Evolutionary conservation across 2,888 invertebrate genomes (phyloP), one percentile per base, ranked within the genome.

Genomic region (Teinopalpus imperialis): DNA sequence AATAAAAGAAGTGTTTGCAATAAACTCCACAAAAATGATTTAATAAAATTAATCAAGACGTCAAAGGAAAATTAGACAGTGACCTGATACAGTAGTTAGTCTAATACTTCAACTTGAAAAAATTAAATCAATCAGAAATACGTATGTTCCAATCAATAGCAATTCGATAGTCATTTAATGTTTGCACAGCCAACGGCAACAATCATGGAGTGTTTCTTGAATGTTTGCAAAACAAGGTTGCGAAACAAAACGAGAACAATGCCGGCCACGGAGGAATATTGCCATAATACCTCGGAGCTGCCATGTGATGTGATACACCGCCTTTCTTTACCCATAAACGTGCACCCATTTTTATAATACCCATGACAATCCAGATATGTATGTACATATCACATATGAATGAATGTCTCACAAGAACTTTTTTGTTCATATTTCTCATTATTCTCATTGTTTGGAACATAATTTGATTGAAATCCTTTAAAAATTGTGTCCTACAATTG

Each of bases 171-270:
- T 49, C 35, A 48, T 48, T 39, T 49, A 50, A 48, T 57, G 81
- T 81, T 82, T 78, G 76, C 71, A 72, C 57, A 66, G 61, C 55
- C 53, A 74, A 72, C 59, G 72, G 70, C 71, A 78, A 82, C 82
- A 81, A 75, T 73, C 58, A 43, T 16, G 36, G 66, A 63, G 63
- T 61, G 62, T 66, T 68, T 59, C 61, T 69, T 60, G 53, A 68
- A 72, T 85, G 77, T 87, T 87, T 85, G 72, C 66, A 66, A 86
- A 85, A 85, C 75, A 77, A 49, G 53, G 69, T 83, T 82, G 78
- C 74, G 79, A 74, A 83, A 82, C 72, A 65, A 61, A 61, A 61
- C 55, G 60, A 60, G 81, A 83, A 87, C 86, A 87, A 87, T 83
- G 73, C 74, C 56, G 50, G 61, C 54, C 55, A 61, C 61, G 66